Conservation (phyloP, 2,113 vertebrate genomes). For the Sardina pilchardus region DNA sequence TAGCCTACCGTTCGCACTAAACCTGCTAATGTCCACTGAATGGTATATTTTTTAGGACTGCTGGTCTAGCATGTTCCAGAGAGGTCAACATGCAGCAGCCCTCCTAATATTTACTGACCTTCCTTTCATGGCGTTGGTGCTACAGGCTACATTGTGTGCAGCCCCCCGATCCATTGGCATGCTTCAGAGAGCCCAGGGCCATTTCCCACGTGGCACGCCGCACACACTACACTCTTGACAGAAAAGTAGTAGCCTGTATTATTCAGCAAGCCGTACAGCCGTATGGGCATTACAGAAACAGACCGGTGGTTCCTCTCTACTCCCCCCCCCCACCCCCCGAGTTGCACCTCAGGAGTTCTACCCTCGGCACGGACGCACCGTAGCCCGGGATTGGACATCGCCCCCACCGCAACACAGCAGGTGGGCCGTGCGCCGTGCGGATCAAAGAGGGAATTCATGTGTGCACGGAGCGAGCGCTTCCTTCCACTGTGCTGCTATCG, state of each 20-base stretch:
- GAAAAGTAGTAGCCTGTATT: too few species aligned
- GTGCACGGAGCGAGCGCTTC: background rate
- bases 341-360: background rate
- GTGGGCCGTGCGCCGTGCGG: background rate
- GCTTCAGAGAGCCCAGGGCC: too few species aligned
- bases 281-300: too few species aligned
- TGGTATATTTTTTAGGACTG: background rate
- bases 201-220: too few species aligned
- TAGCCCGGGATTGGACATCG: background rate
- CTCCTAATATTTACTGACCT: constrained; percentile 52
- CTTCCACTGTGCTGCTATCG: background rate
- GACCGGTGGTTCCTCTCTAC: background rate
- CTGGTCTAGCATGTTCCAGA: background rate
- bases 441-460: background rate
- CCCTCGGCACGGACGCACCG: background rate
- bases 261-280: too few species aligned
- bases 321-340: background rate
- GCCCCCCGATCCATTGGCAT: constrained; percentile 35
- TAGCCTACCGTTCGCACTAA: background rate
- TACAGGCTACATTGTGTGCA: constrained; percentile 30
- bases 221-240: too few species aligned
- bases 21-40: background rate
- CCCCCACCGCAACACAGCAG: background rate
- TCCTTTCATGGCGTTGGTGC: constrained; percentile 47
- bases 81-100: constrained; percentile 18